Evolutionary conservation across 2,888 invertebrate species (phyloP), one percentile per base, ranked within the genome.

Genomic region (Agrotis ipsilon): DNA sequence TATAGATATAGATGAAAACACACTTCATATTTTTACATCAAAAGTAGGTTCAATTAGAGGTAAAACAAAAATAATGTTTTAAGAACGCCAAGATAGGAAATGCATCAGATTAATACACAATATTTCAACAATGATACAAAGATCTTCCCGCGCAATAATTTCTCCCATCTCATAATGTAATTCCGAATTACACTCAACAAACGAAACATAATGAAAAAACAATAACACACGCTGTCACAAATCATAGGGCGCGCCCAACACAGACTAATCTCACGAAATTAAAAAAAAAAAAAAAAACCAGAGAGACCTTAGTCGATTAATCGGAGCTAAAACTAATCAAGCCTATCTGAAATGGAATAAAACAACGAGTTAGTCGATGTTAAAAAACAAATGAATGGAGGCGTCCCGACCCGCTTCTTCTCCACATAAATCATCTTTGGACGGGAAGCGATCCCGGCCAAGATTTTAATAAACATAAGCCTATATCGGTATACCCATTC

Each of bases 341-440:
- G 92, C 90, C 91, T 94, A 95, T 94, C 90, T 88, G 89, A 91
- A 84, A 88, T 85, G 81, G 79, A 92, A 92, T 89, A 91, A 91
- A 92, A 92, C 88, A 70, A 73, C 78, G 54, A 21, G 70, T 78
- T 67, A 74, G 74, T 75, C 73, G 83, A 72, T 73, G 82, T 80
- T 90, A 93, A 94, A 94, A 94, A 95, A 94, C 94, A 94, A 95
- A 95, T 95, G 95, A 94, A 95, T 94, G 95, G 89, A 92, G 92
- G 92, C 92, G 94, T 92, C 66, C 43, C 80, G 85, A 87, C 86
- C 75, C 86, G 89, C 92, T 91, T 89, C 92, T 88, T 86, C 85
- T 84, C 85, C 82, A 88, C 93, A 95, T 96, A 96, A 96, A 96
- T 96, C 95, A 96, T 92, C 84, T 74, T 78, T 73, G 84, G 91